Percentiles rank a stretch among this genome's conserved stretches.
Evolutionary conservation across 2,888 invertebrate species (phyloP).

Genomic region (Spatulosminthurus flaviceps): DNA sequence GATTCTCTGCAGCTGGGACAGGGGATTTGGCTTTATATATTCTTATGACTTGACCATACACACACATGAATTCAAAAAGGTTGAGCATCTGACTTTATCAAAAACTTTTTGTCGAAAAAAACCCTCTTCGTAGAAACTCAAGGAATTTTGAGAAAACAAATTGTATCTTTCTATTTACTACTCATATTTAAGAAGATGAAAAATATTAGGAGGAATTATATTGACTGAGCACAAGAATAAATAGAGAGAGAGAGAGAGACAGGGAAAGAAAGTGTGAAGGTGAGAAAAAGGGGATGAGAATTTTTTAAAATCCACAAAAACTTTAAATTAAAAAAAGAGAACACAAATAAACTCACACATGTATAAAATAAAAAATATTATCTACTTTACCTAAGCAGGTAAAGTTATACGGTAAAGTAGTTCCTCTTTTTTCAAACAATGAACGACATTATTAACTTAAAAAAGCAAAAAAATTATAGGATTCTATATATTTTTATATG

Average conservation of each 20-base stretch:
- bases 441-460: too few relatives aligned
- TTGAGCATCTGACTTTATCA: slow-evolving; percentile 51
- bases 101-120: slow-evolving; percentile 46
- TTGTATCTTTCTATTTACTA: background rate
- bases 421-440: background rate
- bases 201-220: background rate
- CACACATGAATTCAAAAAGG: too few relatives aligned
- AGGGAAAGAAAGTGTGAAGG: background rate
- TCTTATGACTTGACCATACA: slow-evolving; percentile 13
- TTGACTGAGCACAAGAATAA: slow-evolving; percentile 40
- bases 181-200: background rate
- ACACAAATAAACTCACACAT: background rate
- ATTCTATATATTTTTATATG: slow-evolving; percentile 13
- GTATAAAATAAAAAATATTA: background rate
- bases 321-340: too few relatives aligned
- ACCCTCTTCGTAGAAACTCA: slow-evolving; percentile 55
- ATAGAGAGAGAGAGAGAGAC: background rate
- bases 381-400: background rate
- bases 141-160: slow-evolving; percentile 42
- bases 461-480: background rate
- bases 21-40: slow-evolving; percentile 52
- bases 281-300: background rate
- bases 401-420: slow-evolving; percentile 6
- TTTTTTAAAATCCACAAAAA: slow-evolving; percentile 4
- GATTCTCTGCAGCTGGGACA: slow-evolving; percentile 58